Conservation (phyloP, 2,888 invertebrate genomes). For the Augiades crinisus region DNA sequence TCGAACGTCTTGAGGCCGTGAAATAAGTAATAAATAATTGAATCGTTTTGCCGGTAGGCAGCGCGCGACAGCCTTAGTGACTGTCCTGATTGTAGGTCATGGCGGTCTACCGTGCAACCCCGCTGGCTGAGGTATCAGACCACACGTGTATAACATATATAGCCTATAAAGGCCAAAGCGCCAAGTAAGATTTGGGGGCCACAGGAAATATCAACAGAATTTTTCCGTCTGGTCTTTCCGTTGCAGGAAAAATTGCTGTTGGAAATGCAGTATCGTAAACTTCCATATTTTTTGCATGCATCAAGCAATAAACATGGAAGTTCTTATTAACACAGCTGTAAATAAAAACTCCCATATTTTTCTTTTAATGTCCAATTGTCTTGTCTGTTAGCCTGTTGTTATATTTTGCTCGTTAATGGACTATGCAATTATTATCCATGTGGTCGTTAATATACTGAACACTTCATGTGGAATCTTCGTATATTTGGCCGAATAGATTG, state of each 20-base stretch:
- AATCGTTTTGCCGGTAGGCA: constrained; percentile 6
- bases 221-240: not conserved
- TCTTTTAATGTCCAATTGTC: too few species aligned
- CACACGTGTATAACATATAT: not conserved
- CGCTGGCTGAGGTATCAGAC: constrained; percentile 1
- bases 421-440: too few species aligned
- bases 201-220: constrained; percentile 7
- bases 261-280: too few species aligned
- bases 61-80: constrained; percentile 8
- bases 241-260: not conserved
- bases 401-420: too few species aligned
- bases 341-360: too few species aligned
- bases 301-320: too few species aligned
- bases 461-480: too few species aligned
- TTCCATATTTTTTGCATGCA: too few species aligned
- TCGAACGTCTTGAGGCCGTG: constrained; percentile 14
- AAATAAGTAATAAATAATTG: constrained; percentile 10
- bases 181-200: not conserved
- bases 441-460: too few species aligned
- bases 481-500: too few species aligned
- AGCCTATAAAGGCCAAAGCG: constrained; percentile 1
- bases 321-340: too few species aligned
- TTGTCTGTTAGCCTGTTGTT: too few species aligned
- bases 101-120: constrained; percentile 14
- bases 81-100: constrained; percentile 16